These are phyloP conservation scores for Semicossyphus pulcher DNA, from an alignment of 2,113 vertebrate genomes.

Conservation along the genomic window DNA sequence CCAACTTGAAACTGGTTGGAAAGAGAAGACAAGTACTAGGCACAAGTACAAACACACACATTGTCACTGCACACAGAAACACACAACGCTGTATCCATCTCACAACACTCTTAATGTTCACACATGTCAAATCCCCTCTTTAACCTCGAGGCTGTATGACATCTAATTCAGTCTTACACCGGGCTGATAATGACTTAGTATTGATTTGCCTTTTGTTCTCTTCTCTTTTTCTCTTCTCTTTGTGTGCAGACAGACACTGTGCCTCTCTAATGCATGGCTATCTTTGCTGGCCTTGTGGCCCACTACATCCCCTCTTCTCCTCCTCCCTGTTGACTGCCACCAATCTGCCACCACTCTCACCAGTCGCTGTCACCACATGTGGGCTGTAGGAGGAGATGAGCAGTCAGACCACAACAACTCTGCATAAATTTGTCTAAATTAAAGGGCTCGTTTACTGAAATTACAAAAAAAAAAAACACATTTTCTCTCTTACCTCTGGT, in stretches of 20 bases:
- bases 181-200: conserved; percentile 76
- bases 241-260: conserved; percentile 2
- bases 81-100: conserved; percentile 53
- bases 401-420: not conserved
- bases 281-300: not conserved
- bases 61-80: not conserved
- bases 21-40: not conserved
- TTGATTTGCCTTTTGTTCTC: conserved; percentile 72
- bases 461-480: not conserved
- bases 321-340: not conserved
- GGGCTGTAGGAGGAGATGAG: conserved; percentile 5
- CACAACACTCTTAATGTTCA: conserved; percentile 67
- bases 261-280: conserved; percentile 7
- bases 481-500: not conserved
- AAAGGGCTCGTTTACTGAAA: not conserved
- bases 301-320: not conserved
- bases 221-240: conserved; percentile 6
- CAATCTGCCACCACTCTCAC: not conserved
- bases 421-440: conserved; percentile 1
- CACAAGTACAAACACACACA: not conserved
- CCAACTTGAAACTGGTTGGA: not conserved
- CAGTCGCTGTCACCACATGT: conserved; percentile 12
- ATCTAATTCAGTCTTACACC: conserved; percentile 76
- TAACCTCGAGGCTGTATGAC: conserved; percentile 69
- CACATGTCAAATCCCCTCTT: conserved; percentile 58